Base-by-base conservation (phyloP, 2,888 invertebrate genomes). In the Lasioglossum zephyrum region DNA sequence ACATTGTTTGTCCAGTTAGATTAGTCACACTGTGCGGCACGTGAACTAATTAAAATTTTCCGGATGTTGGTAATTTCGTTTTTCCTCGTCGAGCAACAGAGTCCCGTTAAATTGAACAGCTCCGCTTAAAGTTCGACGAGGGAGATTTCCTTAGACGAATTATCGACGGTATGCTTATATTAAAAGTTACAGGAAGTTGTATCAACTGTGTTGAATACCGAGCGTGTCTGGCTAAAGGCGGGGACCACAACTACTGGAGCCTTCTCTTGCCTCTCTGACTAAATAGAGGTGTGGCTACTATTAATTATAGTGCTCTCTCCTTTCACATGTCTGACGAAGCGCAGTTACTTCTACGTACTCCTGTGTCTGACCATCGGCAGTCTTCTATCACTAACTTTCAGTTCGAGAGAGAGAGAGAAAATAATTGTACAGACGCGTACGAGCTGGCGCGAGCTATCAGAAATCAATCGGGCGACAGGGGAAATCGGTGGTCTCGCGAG, bases 381-480 rank as follows among this genome's bases (percentile, higher is more conserved):
- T 39, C 73, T 49, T 44, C 6, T 26, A 26, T 16, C 60, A 66
- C 66, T 82, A 26, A 60, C 4, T 26, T 26, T 13, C 13, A 26
- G 11, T 13, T 60, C 31, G 70, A 53, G 16, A 2, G 49, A 49
- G 44, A 73, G 73, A 53, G 70, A 47, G n/a, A 4, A 13, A 73
- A 83, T 84, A 84, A 87, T 86, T 74, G 77, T 73, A 31, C 69
- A 60, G 31, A 74, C 74, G 49, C 36, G 63, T 60, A 31, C 47
- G 47, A 63, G 79, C 66, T 60, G 75, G 44, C 75, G 41, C 63
- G 53, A 39, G 16, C 63, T 22, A 60, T 63, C 76, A 76, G 87
- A 81, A 87, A 87, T 86, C 86, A 86, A 87, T 87, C 79, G 86
- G 39, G 36, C 69, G 73, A 49, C 86, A n/a, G 74, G 85, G 82